Evolutionary conservation across 2,797 vertebrate genomes (phyloP), one percentile per base, ranked within the genome.

Genomic region (Sebastiscus tertius): DNA sequence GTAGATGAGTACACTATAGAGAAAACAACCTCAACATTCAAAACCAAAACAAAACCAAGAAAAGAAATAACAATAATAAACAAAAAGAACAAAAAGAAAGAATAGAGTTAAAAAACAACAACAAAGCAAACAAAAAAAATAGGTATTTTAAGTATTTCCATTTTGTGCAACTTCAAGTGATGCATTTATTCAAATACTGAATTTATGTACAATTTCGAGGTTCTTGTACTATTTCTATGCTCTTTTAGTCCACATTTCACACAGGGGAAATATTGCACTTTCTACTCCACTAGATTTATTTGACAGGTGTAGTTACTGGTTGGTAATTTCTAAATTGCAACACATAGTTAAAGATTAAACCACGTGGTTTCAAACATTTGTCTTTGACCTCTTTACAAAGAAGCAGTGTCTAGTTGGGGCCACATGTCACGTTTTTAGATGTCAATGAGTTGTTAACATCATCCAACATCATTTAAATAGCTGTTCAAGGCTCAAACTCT

Each of bases 41-140:
- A 39, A 39, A 39, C 36, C 36, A 39, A 39, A 12, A 39, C 2
- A 14, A 39, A 39, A 39, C 36, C 36, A 39, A 39, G 36, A 39
- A 39, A 39, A 39, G 2, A 13, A 39, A 14, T 39, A 39, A 39
- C 4, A 39, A 39, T 39, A 39, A 2, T 39, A 36, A n/a, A n/a
- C n/a, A n/a, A n/a, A n/a, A n/a, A n/a, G n/a, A 12, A 0, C 36
- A 0, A 39, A 39, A 39, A 39, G 36, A 39, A 39, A 39, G 36
- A 39, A 5, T 39, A 5, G 36, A 39, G 12, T 39, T 39, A 14
- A 39, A 39, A 13, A 39, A 39, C 4, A 39, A 39, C 11, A 39
- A 5, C 36, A 13, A 39, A 39, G 36, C 12, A 14, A 39, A 39
- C 36, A 34, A 31, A 31, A 31, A 8, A 31, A 31, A 31, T 31